Conservation (phyloP, 2,888 invertebrate species). For the Drosophila quinaria region DNA sequence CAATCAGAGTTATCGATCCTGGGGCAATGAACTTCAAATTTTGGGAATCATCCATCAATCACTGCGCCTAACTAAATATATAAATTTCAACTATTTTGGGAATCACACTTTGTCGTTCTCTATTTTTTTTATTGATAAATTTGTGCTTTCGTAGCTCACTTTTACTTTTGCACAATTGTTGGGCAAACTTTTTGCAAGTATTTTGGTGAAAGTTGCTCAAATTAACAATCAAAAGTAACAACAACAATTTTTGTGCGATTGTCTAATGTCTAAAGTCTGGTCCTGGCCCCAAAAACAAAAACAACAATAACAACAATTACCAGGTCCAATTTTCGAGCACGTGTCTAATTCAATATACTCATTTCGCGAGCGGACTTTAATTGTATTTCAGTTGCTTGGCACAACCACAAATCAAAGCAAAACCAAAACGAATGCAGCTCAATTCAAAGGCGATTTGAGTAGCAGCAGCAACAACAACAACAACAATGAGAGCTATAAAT, state of each 20-base stretch:
- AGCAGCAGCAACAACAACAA: conserved; percentile 32
- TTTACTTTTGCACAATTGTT: conserved; percentile 33
- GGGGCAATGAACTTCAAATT: conserved; percentile 41
- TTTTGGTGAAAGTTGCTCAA: conserved; percentile 48
- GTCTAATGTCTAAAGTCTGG: conserved; percentile 35
- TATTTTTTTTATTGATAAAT: not conserved
- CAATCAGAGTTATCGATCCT: conserved; percentile 1
- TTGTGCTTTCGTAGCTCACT: conserved; percentile 2
- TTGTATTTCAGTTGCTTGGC: conserved; percentile 52
- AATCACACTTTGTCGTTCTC: not conserved
- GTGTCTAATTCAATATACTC: conserved; percentile 78
- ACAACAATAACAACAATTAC: conserved; percentile 35
- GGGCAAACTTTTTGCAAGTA: conserved; percentile 24
- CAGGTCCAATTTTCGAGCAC: conserved; percentile 62
- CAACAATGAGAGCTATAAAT: conserved; percentile 54
- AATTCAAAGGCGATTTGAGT: conserved; percentile 38
- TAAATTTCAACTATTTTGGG: conserved; percentile 4
- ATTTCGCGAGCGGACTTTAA: conserved; percentile 61
- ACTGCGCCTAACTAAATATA: not conserved
- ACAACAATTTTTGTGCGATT: conserved; percentile 13
- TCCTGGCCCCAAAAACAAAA: conserved; percentile 32
- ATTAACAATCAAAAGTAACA: conserved; percentile 13
- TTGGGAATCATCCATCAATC: conserved; percentile 1
- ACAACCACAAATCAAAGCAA: conserved; percentile 51
- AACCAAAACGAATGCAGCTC: conserved; percentile 58